Evolutionary conservation across 2,888 invertebrate genomes (phyloP), one percentile per base, ranked within the genome.

Genomic region (Ommatoiulus sabulosus): DNA sequence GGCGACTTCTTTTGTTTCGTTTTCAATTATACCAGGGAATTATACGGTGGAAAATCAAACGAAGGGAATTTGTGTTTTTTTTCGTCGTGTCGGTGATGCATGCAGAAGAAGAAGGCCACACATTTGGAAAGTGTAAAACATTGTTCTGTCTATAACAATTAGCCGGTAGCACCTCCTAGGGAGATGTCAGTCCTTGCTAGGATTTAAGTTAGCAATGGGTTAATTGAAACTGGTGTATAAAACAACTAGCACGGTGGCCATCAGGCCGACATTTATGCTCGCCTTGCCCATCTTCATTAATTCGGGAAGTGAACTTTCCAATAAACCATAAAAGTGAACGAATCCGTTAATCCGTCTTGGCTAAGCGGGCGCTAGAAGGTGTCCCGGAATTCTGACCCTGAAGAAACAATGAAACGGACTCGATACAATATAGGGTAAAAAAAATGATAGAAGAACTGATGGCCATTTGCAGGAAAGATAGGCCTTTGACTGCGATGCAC

Each of bases 1-100:
- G 80, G 24, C 86, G 44, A 48, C 86, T 86, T 86, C 86, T 48
- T 86, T 86, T 86, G 44, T 86, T 86, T 48, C 86, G 24, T 46
- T 86, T 86, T 48, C 48, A 86, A 86, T 86, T 86, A n/a, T n/a
- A n/a, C n/a, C n/a, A n/a, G n/a, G n/a, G n/a, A n/a, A n/a, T n/a
- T n/a, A 86, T 86, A 86, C 86, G 44, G 86, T 86, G 24, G 86
- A 44, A 86, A 46, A 86, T 86, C 86, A 86, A 86, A 44, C 24
- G 44, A 44, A 44, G 24, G 12, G 84, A n/a, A 15, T 84, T 24
- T 43, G 8, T 84, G 4, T 86, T 86, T 86, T 86, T 44, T 86
- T 86, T 20, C 10, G 46, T 15, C 80, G 10, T 35, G 44, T 44
- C 48, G 44, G 86, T 86, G 86, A 44, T 86, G 46, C 86, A 44